Base-by-base conservation (phyloP, 2,888 invertebrate species). In the Pelosia muscerda region DNA sequence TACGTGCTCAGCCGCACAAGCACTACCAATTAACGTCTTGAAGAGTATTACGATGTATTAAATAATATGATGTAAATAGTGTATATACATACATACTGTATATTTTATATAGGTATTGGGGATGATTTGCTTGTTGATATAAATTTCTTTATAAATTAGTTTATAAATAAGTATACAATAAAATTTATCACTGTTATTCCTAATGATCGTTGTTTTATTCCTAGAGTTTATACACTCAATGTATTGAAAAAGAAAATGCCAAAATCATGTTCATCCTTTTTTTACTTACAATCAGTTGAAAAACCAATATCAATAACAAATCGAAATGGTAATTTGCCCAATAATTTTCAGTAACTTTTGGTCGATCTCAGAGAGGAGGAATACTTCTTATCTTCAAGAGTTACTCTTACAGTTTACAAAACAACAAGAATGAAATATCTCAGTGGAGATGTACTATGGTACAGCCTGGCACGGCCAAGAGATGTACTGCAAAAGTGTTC, bases 391-490 rank as follows among this genome's bases (percentile, higher is more conserved):
- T 91, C 69, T 89, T 78, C 84, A 74, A 86, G 23, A 88, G 90
- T 13, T 90, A 87, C 74, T 86, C 87, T 1, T 91, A 80, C 71
- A 81, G 81, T 55, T 69, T 79, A 34, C 77, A 73, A 64, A 69
- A 65, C 19, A 72, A 63, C 42, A 85, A 76, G 63, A 65, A 86
- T 55, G 82, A 85, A 6, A 69, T 85, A 11, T 73, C 77, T 0
- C 85, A 86, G 2, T 91, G 92, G 92, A 84, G 85, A 49, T 92
- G 91, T 66, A 87, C 89, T n/a, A 90, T 90, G 90, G 84, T 80
- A 0, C 84, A 85, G 63, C 83, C 85, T 2, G 89, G 89, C 0
- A 88, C 90, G 0, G 67, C 79, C 1, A 88, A 84, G 61, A 76
- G 89, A 15, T 91, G 91, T 66, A 85, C 83, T 0, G 91, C 90